These are phyloP conservation scores for Gallinago paraguaiae DNA, from an alignment of 2,113 vertebrate genomes.

Conservation along the genomic window DNA sequence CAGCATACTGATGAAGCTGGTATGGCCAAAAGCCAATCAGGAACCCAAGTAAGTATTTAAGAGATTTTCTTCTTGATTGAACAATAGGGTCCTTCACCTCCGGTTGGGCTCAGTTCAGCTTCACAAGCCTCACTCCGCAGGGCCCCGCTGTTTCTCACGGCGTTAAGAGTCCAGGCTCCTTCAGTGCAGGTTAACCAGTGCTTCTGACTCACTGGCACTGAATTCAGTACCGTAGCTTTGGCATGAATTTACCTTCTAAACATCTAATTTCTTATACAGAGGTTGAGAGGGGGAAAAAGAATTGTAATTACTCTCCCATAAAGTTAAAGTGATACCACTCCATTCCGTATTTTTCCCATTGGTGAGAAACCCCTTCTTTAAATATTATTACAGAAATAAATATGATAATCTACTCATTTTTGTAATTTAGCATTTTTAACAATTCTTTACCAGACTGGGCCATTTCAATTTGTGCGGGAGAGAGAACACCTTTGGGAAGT, in stretches of 20 bases:
- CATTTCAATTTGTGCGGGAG: neutral
- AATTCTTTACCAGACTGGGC: neutral
- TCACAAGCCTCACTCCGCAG: neutral
- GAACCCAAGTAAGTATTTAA: neutral
- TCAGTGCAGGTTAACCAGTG: neutral
- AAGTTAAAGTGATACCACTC: neutral
- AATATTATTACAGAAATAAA: neutral
- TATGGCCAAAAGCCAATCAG: neutral
- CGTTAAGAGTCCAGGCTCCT: neutral
- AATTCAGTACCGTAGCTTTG: neutral
- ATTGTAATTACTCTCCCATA: neutral
- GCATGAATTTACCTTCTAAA: neutral
- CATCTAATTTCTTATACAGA: neutral
- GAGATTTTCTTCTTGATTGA: neutral
- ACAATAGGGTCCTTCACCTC: neutral
- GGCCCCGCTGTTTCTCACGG: neutral
- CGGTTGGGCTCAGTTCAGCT: neutral
- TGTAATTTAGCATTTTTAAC: neutral
- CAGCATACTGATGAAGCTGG: neutral
- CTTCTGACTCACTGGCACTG: neutral
- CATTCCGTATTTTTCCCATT: neutral
- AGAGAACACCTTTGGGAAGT: neutral
- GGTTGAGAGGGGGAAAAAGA: neutral
- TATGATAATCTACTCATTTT: neutral
- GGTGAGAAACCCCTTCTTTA: neutral